Evolutionary conservation across 2,113 vertebrate genomes (phyloP).

Genomic region (Steatornis caripensis): DNA sequence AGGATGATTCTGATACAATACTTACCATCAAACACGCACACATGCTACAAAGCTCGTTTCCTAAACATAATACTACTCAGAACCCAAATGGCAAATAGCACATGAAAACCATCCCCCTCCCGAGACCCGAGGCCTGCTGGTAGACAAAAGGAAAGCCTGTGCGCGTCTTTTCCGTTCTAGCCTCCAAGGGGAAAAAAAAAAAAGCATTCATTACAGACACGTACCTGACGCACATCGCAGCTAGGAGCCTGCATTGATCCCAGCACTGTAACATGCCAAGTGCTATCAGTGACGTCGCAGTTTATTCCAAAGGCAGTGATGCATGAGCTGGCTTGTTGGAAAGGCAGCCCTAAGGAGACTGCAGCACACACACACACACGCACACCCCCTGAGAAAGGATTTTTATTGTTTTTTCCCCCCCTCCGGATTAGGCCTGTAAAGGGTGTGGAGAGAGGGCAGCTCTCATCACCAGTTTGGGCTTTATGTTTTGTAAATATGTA

Average conservation of each 20-base stretch:
- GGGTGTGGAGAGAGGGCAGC: not conserved
- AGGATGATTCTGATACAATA: not conserved
- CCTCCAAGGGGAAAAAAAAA: not conserved
- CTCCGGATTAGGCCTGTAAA: not conserved
- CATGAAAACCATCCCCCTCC: not conserved
- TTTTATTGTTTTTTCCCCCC: not conserved
- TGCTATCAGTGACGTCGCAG: not conserved
- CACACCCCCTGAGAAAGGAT: not conserved
- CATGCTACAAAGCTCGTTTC: not conserved
- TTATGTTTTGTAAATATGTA: not conserved
- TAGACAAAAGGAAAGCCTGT: not conserved
- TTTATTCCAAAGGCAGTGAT: constrained; percentile 4
- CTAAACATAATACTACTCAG: not conserved
- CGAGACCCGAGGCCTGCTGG: not conserved
- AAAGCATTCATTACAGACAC: not conserved
- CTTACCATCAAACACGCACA: not conserved
- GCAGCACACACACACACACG: not conserved
- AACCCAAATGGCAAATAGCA: not conserved
- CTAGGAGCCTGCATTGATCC: constrained; percentile 56
- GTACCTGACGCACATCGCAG: constrained; percentile 66
- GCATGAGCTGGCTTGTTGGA: constrained; percentile 19
- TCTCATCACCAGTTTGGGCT: not conserved
- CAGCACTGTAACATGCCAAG: constrained; percentile 67
- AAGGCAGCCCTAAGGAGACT: constrained; percentile 33
- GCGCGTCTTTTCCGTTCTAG: not conserved